Evolutionary conservation across 1,140 invertebrate species (phyloP).

Genomic region (Drosophila carrolli): DNA sequence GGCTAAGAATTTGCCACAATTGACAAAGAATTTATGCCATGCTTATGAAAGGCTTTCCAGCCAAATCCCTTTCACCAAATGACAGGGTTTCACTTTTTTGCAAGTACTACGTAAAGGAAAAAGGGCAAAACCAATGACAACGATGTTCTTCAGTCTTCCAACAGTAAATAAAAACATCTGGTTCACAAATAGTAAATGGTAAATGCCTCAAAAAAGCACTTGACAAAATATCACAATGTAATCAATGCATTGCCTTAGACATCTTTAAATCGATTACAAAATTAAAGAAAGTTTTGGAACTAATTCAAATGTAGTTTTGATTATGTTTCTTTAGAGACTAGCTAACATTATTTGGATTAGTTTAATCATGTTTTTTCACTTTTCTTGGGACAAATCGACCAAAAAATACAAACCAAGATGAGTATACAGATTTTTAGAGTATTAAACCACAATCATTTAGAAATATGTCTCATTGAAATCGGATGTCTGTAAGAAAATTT

Average conservation of each 20-base stretch:
- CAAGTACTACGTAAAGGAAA: neutral
- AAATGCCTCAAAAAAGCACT: neutral
- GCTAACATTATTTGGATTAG: too few species aligned
- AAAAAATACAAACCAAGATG: too few species aligned
- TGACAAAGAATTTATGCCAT: slow-evolving; percentile 79
- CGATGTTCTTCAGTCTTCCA: slow-evolving; percentile 19
- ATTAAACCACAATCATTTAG: too few species aligned
- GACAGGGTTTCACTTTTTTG: slow-evolving; percentile 63
- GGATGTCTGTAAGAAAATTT: too few species aligned
- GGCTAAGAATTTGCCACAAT: slow-evolving; percentile 69
- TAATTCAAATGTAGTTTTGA: too few species aligned
- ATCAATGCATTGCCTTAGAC: neutral
- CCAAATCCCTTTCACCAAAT: slow-evolving; percentile 64
- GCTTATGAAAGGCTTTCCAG: slow-evolving; percentile 75
- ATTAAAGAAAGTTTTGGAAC: too few species aligned
- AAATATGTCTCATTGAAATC: too few species aligned
- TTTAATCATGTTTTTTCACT: too few species aligned
- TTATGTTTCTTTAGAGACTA: too few species aligned
- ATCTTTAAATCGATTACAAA: neutral
- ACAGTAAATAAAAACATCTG: slow-evolving; percentile 57
- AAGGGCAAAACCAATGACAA: slow-evolving; percentile 11
- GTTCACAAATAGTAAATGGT: slow-evolving; percentile 11
- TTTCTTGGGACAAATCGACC: too few species aligned
- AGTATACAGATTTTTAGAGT: too few species aligned
- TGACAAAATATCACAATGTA: neutral